These are phyloP conservation scores for Chalcosyrphus nemorum DNA, from an alignment of 2,888 invertebrate species.

Conservation along the genomic window DNA sequence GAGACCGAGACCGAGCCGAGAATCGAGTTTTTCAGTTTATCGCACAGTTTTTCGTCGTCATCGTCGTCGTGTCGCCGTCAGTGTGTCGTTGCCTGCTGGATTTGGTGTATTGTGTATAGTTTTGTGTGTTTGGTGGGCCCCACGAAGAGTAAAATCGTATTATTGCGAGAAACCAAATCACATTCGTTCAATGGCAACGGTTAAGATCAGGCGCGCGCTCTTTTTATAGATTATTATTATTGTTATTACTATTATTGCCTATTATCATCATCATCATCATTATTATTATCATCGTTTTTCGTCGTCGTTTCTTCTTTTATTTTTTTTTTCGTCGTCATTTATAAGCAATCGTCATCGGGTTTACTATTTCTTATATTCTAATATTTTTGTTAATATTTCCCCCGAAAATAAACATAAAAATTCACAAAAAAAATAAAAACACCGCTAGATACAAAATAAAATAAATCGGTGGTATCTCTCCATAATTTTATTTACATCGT, in stretches of 20 bases:
- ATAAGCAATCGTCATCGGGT: constrained; percentile 44
- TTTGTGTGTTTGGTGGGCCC: no score
- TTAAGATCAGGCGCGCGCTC: constrained; percentile 83
- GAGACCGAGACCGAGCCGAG: no score
- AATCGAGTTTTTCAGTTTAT: constrained; percentile 70
- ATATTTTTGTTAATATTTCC: no score
- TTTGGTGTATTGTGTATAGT: constrained; percentile 58
- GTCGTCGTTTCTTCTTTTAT: constrained; percentile 42
- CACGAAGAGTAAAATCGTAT: constrained; percentile 81
- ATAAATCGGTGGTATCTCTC: constrained; percentile 10
- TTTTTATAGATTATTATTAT: constrained; percentile 78
- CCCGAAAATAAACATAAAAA: constrained; percentile 18
- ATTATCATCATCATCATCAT: constrained; percentile 71
- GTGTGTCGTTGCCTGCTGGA: constrained; percentile 56
- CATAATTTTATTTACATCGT: background rate
- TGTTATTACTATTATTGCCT: constrained; percentile 73
- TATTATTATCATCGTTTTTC: constrained; percentile 24
- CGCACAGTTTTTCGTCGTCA: constrained; percentile 70
- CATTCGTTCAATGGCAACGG: constrained; percentile 83
- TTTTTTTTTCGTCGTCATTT: background rate
- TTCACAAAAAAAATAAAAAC: constrained; percentile 57
- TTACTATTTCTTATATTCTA: constrained; percentile 49
- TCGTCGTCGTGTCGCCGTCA: constrained; percentile 63
- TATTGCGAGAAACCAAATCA: constrained; percentile 81
- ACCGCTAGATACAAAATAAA: constrained; percentile 17